A percentile compares a stretch with the other conserved stretches of the same genome.
These are phyloP conservation scores for Peromyscus melanophrys DNA, from an alignment of 2,797 vertebrate genomes.

Conservation along the genomic window DNA sequence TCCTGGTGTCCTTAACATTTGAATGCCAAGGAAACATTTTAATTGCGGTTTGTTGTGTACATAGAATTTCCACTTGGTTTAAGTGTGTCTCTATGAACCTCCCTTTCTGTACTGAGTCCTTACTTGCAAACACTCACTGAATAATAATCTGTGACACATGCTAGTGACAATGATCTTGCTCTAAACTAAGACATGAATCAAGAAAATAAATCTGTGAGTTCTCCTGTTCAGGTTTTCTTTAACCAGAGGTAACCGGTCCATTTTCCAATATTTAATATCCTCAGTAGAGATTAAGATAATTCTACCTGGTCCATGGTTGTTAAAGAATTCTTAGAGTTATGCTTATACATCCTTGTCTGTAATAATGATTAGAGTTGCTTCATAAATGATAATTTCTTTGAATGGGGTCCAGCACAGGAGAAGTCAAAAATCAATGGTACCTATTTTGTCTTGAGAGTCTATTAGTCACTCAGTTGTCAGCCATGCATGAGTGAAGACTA, in stretches of 20 bases:
- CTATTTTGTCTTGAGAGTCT: background rate
- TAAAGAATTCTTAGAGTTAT: background rate
- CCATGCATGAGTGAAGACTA: background rate
- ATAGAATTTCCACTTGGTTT: background rate
- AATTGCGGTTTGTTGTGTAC: background rate
- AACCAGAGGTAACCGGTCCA: background rate
- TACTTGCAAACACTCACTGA: constrained; percentile 11
- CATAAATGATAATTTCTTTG: background rate
- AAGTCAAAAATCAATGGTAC: background rate
- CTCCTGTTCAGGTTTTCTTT: background rate
- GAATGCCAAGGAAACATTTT: constrained; percentile 18
- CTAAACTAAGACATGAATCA: background rate
- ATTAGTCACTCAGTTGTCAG: background rate
- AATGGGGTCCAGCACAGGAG: background rate
- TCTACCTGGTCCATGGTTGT: background rate
- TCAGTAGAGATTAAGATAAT: background rate
- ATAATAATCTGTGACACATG: background rate
- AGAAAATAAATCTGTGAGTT: background rate
- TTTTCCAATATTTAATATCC: background rate
- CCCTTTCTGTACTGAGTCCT: background rate
- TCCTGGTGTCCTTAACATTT: background rate
- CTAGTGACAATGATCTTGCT: background rate
- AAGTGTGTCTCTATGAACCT: background rate
- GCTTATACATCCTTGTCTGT: background rate
- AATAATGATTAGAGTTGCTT: background rate